A percentile compares a stretch with the other conserved stretches of the same genome.
Conservation (phyloP, 2,797 vertebrate genomes). For the Mus minutoides region DNA sequence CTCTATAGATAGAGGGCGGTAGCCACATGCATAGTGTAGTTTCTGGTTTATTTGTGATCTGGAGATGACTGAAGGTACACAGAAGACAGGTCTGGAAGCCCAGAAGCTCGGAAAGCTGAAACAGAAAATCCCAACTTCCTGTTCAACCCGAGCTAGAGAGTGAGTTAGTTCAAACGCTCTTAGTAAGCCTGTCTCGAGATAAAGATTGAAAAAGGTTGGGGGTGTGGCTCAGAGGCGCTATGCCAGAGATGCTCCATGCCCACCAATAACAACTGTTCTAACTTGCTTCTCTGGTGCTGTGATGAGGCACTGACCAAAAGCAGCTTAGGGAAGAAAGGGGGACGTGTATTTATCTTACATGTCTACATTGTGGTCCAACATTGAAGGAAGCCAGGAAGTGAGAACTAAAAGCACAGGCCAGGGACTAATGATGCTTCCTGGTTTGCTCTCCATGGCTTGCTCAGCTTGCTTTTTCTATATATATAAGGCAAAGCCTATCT, state of each 20-base stretch:
- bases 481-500: not conserved
- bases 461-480: not conserved
- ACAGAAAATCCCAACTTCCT: not conserved
- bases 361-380: not conserved
- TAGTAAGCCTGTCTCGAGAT: not conserved
- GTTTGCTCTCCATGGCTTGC: not conserved
- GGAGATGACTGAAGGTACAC: not conserved
- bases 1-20: not conserved
- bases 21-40: not conserved
- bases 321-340: not conserved
- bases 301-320: not conserved
- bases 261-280: not conserved
- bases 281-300: not conserved
- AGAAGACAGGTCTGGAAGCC: not conserved
- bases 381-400: not conserved
- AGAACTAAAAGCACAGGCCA: not conserved
- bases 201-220: not conserved
- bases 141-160: not conserved
- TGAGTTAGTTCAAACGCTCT: not conserved
- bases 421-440: not conserved
- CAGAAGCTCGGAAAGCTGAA: not conserved
- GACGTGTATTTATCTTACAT: not conserved
- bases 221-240: not conserved
- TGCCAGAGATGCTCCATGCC: not conserved
- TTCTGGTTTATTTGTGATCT: not conserved